Conservation (phyloP, 2,113 vertebrate genomes). For the Paradoxurus hermaphroditus region DNA sequence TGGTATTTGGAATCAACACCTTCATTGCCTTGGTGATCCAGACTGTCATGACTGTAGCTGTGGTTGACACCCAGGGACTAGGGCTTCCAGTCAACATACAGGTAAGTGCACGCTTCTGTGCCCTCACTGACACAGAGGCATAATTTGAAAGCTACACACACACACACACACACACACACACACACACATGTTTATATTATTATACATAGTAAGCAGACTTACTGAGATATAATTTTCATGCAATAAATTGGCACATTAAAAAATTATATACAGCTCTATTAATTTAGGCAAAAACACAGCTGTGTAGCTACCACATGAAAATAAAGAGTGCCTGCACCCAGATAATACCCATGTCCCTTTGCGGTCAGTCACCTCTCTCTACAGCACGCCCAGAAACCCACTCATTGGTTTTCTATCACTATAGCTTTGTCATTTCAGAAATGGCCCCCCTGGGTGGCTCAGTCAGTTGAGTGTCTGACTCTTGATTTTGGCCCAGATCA, state of each 20-base stretch:
- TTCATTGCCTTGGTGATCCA: conserved; percentile 86
- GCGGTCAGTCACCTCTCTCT: not conserved
- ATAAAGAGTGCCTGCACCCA: not conserved
- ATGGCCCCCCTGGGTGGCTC: not conserved
- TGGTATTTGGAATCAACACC: conserved; percentile 88
- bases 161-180: not conserved
- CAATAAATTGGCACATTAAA: not conserved
- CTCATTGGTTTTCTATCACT: not conserved
- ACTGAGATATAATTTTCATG: not conserved
- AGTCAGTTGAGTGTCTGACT: no score
- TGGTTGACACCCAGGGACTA: conserved; percentile 86
- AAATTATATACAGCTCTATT: not conserved
- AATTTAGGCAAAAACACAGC: not conserved
- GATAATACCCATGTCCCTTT: accelerated
- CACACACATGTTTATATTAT: not conserved
- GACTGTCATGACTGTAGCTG: conserved; percentile 84
- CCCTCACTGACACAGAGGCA: not conserved
- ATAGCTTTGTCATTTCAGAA: not conserved
- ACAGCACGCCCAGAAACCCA: not conserved
- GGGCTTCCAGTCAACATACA: conserved; percentile 84
- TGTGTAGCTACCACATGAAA: not conserved
- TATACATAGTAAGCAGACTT: not conserved
- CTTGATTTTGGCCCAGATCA: no score
- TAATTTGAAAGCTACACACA: not conserved
- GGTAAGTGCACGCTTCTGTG: conserved; percentile 68